Base-by-base conservation (phyloP, 2,888 invertebrate genomes). In the Clanis bilineata region DNA sequence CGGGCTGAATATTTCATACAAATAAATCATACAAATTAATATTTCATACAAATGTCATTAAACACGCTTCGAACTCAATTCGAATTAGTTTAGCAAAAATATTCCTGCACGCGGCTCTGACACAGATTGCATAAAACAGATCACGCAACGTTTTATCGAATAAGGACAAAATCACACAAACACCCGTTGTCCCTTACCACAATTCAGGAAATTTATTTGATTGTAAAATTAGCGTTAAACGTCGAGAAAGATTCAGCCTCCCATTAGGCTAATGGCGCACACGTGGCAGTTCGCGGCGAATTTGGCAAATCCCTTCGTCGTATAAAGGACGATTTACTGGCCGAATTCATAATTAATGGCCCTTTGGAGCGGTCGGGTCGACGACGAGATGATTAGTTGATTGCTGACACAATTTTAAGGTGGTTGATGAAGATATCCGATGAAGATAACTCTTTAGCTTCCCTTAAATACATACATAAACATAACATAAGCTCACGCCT, bases 271-370 rank as follows among this genome's bases (percentile, higher is more conserved):
- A 92, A 92, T 91, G 88, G 86, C 67, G 69, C 77, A 86, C 91
- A 90, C 91, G 91, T 90, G 91, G 87, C 90, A 70, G 64, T 61
- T 66, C 62, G 68, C 62, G 70, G 70, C 66, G 63, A 72, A 72
- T 71, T 73, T 71, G 72, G 72, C 73, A 89, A 90, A 90, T 90
- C 91, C 91, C 90, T 88, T 83, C 85, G 76, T 71, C 82, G 85
- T 79, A 85, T 86, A 85, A 87, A 88, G 90, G 85, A 77, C 87
- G 88, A 89, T 91, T 90, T 90, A 83, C 80, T 81, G 74, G 81
- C 88, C 86, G 83, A 89, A 90, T 91, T 85, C 82, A 90, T 90
- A 86, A 90, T 91, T 88, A 90, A 91, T 89, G 85, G 76, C 72
- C 83, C 83, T 85, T 86, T 87, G 82, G 83, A 83, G 80, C 74